A percentile compares a stretch with the other conserved stretches of the same genome.
Conservation (phyloP, 2,888 invertebrate genomes). For the Ceratothoa steindachneri region DNA sequence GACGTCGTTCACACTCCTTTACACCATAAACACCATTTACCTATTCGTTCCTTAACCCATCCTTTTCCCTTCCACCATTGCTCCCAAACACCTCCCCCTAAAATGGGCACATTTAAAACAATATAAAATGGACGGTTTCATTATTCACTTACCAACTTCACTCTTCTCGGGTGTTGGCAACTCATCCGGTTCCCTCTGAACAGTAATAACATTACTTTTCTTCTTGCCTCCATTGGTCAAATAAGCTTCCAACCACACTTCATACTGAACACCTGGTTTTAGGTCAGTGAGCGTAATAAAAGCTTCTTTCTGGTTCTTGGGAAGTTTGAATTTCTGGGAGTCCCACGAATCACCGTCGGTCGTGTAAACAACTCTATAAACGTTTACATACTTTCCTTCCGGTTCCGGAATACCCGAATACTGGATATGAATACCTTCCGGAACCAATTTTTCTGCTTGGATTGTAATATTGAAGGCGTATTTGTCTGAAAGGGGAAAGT, state of each 20-base stretch:
- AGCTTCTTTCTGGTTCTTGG: slow-evolving; percentile 56
- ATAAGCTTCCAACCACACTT: slow-evolving; percentile 83
- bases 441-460: slow-evolving; percentile 70
- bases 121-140: no score
- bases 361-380: slow-evolving; percentile 78
- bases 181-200: slow-evolving; percentile 71
- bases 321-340: slow-evolving; percentile 66
- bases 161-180: slow-evolving; percentile 56
- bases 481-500: slow-evolving; percentile 60
- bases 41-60: no score
- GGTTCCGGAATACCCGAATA: slow-evolving; percentile 85
- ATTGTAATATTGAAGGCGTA: slow-evolving; percentile 77
- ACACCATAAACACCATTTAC: no score
- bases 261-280: slow-evolving; percentile 60
- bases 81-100: no score
- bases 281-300: slow-evolving; percentile 19
- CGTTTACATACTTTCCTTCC: slow-evolving; percentile 82
- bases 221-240: slow-evolving; percentile 83
- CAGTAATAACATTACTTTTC: slow-evolving; percentile 82
- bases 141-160: slow-evolving; percentile 56
- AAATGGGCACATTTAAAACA: no score
- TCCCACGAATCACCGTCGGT: slow-evolving; percentile 65
- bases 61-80: no score
- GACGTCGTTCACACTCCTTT: no score
- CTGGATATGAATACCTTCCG: slow-evolving; percentile 70